A percentile compares a stretch with the other conserved stretches of the same genome.
Evolutionary conservation across 2,113 vertebrate species (phyloP).

Genomic region (Petroica traversi): DNA sequence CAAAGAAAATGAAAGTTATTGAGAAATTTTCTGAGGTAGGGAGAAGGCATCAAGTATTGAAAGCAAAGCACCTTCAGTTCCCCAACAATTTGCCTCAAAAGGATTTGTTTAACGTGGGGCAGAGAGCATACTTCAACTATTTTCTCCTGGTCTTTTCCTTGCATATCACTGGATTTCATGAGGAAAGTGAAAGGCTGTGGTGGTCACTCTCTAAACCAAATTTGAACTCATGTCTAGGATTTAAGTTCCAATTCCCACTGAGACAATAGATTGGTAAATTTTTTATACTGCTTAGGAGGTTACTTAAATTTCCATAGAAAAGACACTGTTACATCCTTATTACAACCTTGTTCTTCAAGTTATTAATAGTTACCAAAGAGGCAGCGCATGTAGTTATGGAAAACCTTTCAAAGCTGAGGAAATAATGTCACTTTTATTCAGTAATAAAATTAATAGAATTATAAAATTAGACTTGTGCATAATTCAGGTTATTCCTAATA

Average conservation of each 20-base stretch:
- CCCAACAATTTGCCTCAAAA: neutral
- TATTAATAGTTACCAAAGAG: neutral
- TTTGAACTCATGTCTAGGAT: neutral
- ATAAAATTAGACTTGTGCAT: constrained; percentile 42
- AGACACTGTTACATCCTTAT: neutral
- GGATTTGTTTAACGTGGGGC: neutral
- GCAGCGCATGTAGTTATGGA: neutral
- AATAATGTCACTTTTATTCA: neutral
- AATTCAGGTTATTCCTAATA: constrained; percentile 39
- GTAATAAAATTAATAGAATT: constrained; percentile 30
- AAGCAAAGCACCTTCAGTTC: neutral
- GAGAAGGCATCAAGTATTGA: neutral
- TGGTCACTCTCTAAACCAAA: neutral
- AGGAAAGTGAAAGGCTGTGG: neutral
- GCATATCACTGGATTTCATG: neutral
- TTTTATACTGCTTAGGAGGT: neutral
- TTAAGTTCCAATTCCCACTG: neutral
- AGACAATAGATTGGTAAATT: neutral
- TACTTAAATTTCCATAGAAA: neutral
- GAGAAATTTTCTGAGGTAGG: neutral
- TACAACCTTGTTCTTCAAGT: neutral
- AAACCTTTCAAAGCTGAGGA: neutral
- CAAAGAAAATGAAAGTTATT: neutral
- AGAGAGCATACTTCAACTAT: neutral
- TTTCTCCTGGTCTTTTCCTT: neutral